Base-by-base conservation (phyloP, 2,113 vertebrate species). In the Dromaius novaehollandiae region DNA sequence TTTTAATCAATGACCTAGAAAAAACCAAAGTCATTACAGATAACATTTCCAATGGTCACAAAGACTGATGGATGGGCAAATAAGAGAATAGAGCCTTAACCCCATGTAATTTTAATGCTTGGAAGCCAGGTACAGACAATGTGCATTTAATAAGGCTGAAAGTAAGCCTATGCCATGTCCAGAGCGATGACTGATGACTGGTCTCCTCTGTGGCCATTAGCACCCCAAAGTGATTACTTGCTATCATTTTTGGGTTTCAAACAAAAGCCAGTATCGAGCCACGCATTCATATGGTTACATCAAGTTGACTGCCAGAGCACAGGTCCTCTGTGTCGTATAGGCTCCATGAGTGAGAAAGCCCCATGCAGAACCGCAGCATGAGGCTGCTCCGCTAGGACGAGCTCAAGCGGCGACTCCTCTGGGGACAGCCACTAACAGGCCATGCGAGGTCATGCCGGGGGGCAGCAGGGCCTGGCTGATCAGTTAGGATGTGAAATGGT, bases 21-120 rank as follows among this genome's bases (percentile, higher is more conserved):
- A 95, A 89, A 87, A 25, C 0, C 4, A 1, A 81, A 91, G 82
- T 93, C 87, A 93, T 91, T 96, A 93, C 32, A 63, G 55, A 81
- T 64, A 91, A 64, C 71, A 86, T 94, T 95, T 93, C 68, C 79
- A 88, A 14, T 88, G 46, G 71, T 86, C 65, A 90, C 34, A 71
- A 91, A 94, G 92, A 92, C 55, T 92, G 86, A 81, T 94, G 69
- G 71, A 90, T 76, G 58, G 87, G 74, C 82, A 95, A 91, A 76
- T 69, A 84, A 60, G 36, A 81, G 68, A 90, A 70, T 26, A 81
- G 15, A 60, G 77, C 64, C 50, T 88, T 84, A 86, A 91, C 36
- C 42, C 51, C 30, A 30, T 78, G 68, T 88, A 74, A 94, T 81
- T 90, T 95, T 86, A 94, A 78, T 71, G 82, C 80, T 90, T 13